These are phyloP conservation scores for Ischnura elegans DNA, from an alignment of 2,888 invertebrate genomes.

Conservation along the genomic window DNA sequence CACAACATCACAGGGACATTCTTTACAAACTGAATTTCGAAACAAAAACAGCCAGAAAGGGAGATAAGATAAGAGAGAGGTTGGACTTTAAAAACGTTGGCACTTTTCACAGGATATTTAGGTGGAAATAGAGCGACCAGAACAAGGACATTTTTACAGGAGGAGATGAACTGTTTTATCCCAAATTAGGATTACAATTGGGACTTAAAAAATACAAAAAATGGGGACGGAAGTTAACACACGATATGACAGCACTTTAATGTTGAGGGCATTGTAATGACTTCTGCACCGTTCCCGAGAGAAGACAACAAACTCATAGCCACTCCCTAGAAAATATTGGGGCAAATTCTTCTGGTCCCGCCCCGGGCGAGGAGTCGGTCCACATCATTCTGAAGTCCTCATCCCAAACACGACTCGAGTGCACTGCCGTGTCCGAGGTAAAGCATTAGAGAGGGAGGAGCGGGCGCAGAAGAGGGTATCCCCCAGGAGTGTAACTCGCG, in stretches of 20 bases:
- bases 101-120: too few species aligned
- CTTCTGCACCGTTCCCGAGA: background rate
- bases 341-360: background rate
- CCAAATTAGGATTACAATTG: too few species aligned
- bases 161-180: background rate
- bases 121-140: too few species aligned
- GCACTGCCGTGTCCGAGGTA: background rate
- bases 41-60: background rate
- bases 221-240: constrained; percentile 52
- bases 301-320: background rate
- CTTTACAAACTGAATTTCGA: too few species aligned
- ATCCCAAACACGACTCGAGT: background rate
- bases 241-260: constrained; percentile 44
- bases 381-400: background rate
- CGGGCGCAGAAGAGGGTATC: background rate
- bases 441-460: background rate
- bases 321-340: background rate
- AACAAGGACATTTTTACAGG: too few species aligned
- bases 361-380: background rate
- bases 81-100: background rate
- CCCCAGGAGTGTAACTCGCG: background rate
- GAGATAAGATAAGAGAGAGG: background rate
- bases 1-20: too few species aligned
- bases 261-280: background rate
- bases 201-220: too few species aligned